These are phyloP conservation scores for Chamaea fasciata DNA, from an alignment of 2,113 vertebrate species.

Conservation along the genomic window DNA sequence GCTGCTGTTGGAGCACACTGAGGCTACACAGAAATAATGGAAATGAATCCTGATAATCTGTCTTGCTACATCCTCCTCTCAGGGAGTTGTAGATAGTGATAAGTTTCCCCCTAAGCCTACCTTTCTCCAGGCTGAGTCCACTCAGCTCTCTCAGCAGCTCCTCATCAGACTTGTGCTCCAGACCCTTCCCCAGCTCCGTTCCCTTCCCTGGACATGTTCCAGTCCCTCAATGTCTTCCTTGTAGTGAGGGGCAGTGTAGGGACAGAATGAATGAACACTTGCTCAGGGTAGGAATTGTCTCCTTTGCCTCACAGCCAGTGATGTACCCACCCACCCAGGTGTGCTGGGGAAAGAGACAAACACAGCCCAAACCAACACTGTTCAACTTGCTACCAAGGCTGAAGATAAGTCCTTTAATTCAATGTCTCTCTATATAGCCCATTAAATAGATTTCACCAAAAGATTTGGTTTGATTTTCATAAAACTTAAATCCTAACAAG, in stretches of 20 bases:
- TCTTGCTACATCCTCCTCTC: background rate
- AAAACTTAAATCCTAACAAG: background rate
- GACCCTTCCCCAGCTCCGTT: background rate
- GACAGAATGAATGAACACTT: background rate
- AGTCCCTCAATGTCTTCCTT: background rate
- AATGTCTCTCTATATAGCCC: background rate
- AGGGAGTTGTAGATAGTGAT: background rate
- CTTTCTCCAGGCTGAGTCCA: background rate
- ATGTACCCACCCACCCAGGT: background rate
- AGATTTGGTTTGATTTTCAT: background rate
- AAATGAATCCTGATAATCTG: background rate
- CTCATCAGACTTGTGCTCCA: background rate
- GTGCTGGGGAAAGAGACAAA: background rate
- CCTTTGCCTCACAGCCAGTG: background rate
- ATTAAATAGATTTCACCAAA: background rate
- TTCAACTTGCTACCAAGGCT: background rate
- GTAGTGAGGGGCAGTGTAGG: too few species aligned
- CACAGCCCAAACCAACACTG: background rate
- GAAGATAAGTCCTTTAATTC: background rate
- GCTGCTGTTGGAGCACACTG: background rate
- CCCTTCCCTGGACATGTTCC: background rate
- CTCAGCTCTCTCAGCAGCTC: background rate
- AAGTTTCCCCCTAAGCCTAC: rapidly evolving
- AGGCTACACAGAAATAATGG: background rate
- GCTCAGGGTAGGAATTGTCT: background rate